Evolutionary conservation across 2,888 invertebrate species (phyloP).

Genomic region (Iphiclides podalirius): DNA sequence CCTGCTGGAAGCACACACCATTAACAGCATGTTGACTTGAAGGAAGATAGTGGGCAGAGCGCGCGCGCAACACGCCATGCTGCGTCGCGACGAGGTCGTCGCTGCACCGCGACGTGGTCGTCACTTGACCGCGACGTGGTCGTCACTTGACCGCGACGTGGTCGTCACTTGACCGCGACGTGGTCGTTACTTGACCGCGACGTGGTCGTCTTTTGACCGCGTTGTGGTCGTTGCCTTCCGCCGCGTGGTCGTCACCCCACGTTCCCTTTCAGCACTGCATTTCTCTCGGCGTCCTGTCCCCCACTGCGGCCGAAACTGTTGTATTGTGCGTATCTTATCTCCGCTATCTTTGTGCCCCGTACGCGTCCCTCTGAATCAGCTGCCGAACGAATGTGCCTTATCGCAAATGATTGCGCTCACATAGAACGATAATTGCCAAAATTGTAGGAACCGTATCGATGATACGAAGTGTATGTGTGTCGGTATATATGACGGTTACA

Average conservation of each 20-base stretch:
- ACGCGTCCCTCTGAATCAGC: conserved; percentile 7
- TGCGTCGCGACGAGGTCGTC: not conserved
- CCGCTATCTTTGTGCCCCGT: conserved; percentile 8
- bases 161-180: not conserved
- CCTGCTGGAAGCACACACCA: conserved; percentile 48
- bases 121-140: not conserved
- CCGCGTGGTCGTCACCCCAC: not conserved
- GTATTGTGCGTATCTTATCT: conserved; percentile 11
- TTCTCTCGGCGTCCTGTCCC: not conserved
- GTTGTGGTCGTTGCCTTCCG: not conserved
- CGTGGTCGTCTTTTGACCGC: not conserved
- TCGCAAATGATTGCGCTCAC: conserved; percentile 37
- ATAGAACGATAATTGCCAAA: conserved; percentile 8
- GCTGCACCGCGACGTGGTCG: not conserved
- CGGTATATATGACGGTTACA: too few species aligned
- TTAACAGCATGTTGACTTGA: conserved; percentile 56
- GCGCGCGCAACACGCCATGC: conserved; percentile 37
- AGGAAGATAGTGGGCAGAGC: conserved; percentile 43
- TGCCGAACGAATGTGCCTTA: conserved; percentile 32
- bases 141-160: not conserved
- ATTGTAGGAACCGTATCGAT: conserved; percentile 1
- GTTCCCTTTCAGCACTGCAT: not conserved
- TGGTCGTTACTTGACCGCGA: not conserved
- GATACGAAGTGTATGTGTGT: too few species aligned
- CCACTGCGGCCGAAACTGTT: not conserved